These are phyloP conservation scores for Anhinga anhinga DNA, from an alignment of 2,113 vertebrate genomes.

Conservation along the genomic window DNA sequence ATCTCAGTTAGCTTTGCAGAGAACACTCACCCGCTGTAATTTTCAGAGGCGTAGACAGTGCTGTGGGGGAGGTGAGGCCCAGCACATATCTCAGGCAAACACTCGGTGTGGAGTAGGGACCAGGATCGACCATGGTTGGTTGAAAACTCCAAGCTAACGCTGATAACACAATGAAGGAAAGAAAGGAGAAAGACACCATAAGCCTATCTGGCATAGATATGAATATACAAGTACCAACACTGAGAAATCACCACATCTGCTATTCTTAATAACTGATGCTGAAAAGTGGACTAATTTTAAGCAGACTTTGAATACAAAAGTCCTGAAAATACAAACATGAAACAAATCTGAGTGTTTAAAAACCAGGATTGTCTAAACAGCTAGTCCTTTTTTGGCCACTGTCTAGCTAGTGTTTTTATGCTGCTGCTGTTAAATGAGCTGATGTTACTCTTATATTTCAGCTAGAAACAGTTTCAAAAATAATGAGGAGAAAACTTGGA, in stretches of 20 bases:
- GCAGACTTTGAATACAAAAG: not conserved
- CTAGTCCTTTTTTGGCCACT: not conserved
- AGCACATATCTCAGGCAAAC: slow-evolving; percentile 90
- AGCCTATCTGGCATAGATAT: not conserved
- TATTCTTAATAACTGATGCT: not conserved
- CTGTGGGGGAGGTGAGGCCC: slow-evolving; percentile 94
- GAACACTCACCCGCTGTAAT: slow-evolving; percentile 90
- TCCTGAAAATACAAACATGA: not conserved
- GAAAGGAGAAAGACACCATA: not conserved
- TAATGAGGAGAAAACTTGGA: not conserved
- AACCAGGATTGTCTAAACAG: not conserved
- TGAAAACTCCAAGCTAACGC: slow-evolving; percentile 93
- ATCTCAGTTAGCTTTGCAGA: not conserved
- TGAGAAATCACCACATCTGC: not conserved
- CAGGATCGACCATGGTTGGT: slow-evolving; percentile 94
- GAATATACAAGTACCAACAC: not conserved
- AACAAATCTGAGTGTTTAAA: not conserved
- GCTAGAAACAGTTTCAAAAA: not conserved
- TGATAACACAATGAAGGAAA: slow-evolving; percentile 37
- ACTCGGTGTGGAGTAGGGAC: slow-evolving; percentile 92
- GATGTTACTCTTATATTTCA: not conserved
- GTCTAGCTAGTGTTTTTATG: not conserved
- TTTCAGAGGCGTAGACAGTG: slow-evolving; percentile 94
- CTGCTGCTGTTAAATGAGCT: not conserved
- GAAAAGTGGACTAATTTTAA: not conserved